phyloP scores from a whole-genome alignment of 2,888 invertebrate genomes.

The Drosophila seclusa region DNA sequence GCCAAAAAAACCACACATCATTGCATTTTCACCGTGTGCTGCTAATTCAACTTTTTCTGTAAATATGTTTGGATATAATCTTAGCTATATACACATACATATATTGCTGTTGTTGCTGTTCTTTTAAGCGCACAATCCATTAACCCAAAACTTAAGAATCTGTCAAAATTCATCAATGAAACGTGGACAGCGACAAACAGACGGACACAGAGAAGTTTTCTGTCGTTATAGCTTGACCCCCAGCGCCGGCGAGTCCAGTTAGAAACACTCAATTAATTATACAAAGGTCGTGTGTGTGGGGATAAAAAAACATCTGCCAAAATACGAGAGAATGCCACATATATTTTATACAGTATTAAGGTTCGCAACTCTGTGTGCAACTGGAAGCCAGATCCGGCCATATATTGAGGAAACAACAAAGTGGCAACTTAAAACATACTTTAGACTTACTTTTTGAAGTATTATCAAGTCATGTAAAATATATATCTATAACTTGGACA shows the following conservation, averaged over 20 bases:
- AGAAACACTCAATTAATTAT: conserved; percentile 62
- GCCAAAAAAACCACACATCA: conserved; percentile 41
- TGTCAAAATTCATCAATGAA: conserved; percentile 71
- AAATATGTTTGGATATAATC: background rate
- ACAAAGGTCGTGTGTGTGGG: conserved; percentile 32
- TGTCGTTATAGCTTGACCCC: conserved; percentile 43
- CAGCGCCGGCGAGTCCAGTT: conserved; percentile 55
- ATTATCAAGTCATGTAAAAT: background rate
- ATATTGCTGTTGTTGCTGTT: conserved; percentile 11
- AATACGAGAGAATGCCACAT: conserved; percentile 4
- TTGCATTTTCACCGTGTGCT: conserved; percentile 57
- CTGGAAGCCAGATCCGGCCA: background rate
- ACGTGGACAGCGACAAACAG: conserved; percentile 24
- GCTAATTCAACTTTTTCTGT: conserved; percentile 32
- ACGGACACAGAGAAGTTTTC: conserved; percentile 15
- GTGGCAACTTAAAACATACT: background rate
- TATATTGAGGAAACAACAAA: background rate
- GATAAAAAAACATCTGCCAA: conserved; percentile 23
- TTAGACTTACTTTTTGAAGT: background rate
- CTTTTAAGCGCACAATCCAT: conserved; percentile 28
- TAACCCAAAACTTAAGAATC: conserved; percentile 56
- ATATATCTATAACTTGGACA: background rate
- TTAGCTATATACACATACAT: background rate
- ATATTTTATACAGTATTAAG: background rate
- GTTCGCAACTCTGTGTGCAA: conserved; percentile 8